Percentiles rank a stretch among this genome's conserved stretches.
These are phyloP conservation scores for Mobula birostris DNA, from an alignment of 2,113 vertebrate species.

Conservation along the genomic window DNA sequence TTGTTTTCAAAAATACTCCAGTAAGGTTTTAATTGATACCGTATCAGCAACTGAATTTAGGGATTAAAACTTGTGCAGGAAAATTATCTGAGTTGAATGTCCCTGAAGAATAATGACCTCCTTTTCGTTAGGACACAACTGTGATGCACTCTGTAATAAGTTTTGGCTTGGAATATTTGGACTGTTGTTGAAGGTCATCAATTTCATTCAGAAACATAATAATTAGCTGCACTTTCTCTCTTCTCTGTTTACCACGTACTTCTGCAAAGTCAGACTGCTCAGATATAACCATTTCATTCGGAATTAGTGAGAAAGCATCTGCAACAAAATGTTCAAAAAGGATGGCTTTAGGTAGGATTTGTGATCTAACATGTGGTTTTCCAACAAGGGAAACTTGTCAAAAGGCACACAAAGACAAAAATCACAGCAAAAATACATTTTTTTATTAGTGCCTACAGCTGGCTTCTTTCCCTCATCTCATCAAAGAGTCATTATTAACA, in stretches of 20 bases:
- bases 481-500: not conserved
- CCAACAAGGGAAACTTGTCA: not conserved
- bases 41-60: not conserved
- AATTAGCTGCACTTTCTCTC: conserved; percentile 38
- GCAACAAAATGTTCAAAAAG: not conserved
- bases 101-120: conserved; percentile 43
- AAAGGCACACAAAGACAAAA: not conserved
- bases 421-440: not conserved
- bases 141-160: conserved; percentile 41
- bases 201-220: conserved; percentile 46
- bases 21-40: not conserved
- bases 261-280: not conserved
- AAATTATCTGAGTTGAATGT: not conserved
- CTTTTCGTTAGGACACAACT: conserved; percentile 47
- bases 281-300: not conserved
- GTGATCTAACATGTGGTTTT: too few species aligned
- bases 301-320: not conserved
- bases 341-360: not conserved
- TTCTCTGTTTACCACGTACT: not conserved
- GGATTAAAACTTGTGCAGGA: not conserved
- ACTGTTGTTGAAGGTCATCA: conserved; percentile 41
- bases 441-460: not conserved
- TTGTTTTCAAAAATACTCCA: conserved; percentile 41
- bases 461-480: too few species aligned
- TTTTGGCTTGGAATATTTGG: conserved; percentile 42